A percentile compares a stretch with the other conserved stretches of the same genome.
phyloP scores from a whole-genome alignment of 2,888 invertebrate genomes.

The Maniola hyperantus region DNA sequence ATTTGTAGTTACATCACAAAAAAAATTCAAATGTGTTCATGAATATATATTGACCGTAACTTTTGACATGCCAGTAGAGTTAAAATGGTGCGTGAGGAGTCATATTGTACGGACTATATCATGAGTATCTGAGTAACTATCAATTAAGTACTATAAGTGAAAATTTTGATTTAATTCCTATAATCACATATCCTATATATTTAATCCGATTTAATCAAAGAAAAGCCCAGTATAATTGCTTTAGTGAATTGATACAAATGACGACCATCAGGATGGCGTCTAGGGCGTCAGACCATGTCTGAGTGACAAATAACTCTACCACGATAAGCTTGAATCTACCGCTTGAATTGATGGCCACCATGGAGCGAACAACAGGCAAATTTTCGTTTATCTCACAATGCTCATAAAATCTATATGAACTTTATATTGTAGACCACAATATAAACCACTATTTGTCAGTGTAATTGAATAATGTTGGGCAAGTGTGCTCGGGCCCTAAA shows the following conservation, averaged over 20 bases:
- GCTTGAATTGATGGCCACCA: constrained; percentile 29
- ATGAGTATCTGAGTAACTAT: no score
- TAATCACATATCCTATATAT: no score
- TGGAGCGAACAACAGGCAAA: constrained; percentile 26
- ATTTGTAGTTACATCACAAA: no score
- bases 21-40: no score
- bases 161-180: no score
- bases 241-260: constrained; percentile 26
- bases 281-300: constrained; percentile 20
- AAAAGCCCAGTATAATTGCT: background rate
- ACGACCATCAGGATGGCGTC: constrained; percentile 16
- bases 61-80: no score
- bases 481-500: no score
- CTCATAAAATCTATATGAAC: constrained; percentile 2
- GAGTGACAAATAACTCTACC: constrained; percentile 27
- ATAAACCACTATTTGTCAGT: background rate
- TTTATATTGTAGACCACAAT: background rate
- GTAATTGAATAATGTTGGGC: background rate
- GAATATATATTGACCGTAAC: no score
- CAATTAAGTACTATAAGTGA: no score
- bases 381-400: constrained; percentile 25
- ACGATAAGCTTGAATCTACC: constrained; percentile 26
- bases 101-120: no score
- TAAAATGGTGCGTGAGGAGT: no score
- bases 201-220: background rate